Evolutionary conservation across 1,140 invertebrate genomes (phyloP), one percentile per base, ranked within the genome.

Genomic region (Caenorhabditis elegans): DNA sequence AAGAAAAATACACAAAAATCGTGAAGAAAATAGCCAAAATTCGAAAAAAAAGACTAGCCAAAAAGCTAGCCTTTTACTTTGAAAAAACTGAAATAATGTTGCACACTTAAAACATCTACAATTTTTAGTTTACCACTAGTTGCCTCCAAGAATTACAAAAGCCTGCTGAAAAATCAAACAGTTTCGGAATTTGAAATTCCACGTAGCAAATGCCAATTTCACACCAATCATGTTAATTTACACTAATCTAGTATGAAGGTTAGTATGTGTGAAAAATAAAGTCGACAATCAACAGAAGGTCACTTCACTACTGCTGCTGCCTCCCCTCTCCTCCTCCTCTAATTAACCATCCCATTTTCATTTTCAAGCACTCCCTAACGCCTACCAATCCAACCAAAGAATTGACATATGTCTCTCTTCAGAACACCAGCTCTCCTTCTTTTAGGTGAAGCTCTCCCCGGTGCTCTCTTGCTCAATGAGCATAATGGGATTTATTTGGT

Each of bases 321-420:
- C 28, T 8, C 28, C 53, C 28, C 28, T 22, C 17, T n/a, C 31
- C 17, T 36, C 31, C 28, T 22, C 28, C 31, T 65, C 55, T 65
- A 65, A 65, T 65, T 65, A 65, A 65, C 55, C 55, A 65, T 65
- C 22, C 22, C 55, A 65, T 65, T 65, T 65, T 65, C 55, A 53
- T 43, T 43, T 43, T 43, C 22, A 65, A 65, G 55, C 55, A 65
- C 55, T 36, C 51, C 19, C 19, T 13, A 1, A 26, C n/a, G n/a
- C n/a, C 47, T 26, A 65, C 55, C 55, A 65, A 17, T 34, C 17
- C 55, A 36, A 65, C 55, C 55, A 65, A 17, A 65, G 13, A 31
- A 65, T 65, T 65, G 55, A 65, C 55, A 65, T 65, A 65, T 65
- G 55, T 36, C 55, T 65, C 55, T 34, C 8, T 55, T 28, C 51